These are phyloP conservation scores for Fringilla coelebs DNA, from an alignment of 2,797 vertebrate genomes.

Conservation along the genomic window DNA sequence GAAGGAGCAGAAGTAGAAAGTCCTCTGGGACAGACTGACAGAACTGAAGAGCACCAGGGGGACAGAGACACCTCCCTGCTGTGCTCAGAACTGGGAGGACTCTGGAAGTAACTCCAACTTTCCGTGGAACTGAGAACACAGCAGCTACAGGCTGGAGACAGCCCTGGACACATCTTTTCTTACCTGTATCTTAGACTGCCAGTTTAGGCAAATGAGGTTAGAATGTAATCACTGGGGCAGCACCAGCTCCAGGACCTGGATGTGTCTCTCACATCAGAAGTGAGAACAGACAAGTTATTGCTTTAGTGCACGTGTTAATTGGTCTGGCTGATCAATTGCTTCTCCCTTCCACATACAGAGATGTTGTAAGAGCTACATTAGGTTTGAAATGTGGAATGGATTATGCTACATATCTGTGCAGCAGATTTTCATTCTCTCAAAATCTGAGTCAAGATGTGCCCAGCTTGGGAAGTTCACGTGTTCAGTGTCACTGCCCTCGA, in stretches of 20 bases:
- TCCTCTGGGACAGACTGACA: background rate
- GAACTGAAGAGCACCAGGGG: background rate
- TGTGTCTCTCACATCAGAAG: background rate
- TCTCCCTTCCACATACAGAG: background rate
- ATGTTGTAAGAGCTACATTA: background rate
- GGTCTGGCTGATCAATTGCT: background rate
- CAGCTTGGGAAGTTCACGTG: accelerated
- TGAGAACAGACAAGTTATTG: constrained; percentile 32
- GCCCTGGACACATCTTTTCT: background rate
- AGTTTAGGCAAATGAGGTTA: background rate
- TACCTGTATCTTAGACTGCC: background rate
- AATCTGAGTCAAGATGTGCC: background rate
- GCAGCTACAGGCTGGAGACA: background rate
- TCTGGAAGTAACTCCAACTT: background rate
- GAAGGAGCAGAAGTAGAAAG: background rate
- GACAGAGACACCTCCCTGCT: background rate
- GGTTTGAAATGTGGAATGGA: background rate
- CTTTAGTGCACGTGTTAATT: background rate
- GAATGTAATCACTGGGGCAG: background rate
- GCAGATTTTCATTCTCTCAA: background rate
- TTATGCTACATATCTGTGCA: constrained; percentile 45
- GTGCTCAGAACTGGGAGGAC: background rate
- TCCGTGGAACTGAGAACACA: background rate
- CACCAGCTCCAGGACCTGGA: background rate
- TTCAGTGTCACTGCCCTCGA: background rate